Evolutionary conservation across 2,113 vertebrate species (phyloP).

Genomic region (Ailurus styani): DNA sequence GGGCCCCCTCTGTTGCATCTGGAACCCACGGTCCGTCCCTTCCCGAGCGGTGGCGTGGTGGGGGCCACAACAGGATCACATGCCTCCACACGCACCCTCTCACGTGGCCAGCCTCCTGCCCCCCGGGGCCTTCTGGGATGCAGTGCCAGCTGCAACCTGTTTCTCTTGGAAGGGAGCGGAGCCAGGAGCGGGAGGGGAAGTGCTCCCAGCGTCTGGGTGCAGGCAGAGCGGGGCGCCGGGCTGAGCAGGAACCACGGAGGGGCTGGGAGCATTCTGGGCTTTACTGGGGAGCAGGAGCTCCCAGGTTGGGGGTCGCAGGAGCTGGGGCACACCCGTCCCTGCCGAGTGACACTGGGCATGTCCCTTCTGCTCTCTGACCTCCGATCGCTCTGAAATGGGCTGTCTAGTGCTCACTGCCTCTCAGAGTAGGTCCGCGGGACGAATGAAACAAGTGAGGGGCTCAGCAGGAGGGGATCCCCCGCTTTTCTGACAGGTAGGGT

Average conservation of each 20-base stretch:
- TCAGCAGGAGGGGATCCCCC: neutral
- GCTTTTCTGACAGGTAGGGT: neutral
- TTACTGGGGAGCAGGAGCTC: fast-evolving
- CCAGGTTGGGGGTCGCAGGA: neutral
- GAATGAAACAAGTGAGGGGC: neutral
- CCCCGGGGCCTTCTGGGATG: neutral
- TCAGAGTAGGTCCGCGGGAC: neutral
- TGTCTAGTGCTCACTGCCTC: neutral
- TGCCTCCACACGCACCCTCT: neutral
- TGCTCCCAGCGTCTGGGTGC: neutral
- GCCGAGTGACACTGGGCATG: neutral
- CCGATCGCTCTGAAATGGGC: neutral
- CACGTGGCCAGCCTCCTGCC: neutral
- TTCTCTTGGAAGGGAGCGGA: constrained; percentile 25
- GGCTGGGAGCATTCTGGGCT: neutral
- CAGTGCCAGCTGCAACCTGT: constrained; percentile 37
- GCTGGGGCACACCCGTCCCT: neutral
- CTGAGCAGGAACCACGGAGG: neutral
- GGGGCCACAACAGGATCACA: neutral
- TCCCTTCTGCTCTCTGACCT: neutral
- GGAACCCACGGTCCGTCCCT: neutral
- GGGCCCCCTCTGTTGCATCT: neutral
- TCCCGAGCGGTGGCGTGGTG: fast-evolving
- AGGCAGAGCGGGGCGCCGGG: neutral
- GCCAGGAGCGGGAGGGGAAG: neutral